Base-by-base conservation (phyloP, 2,113 vertebrate genomes). In the Sorex araneus region DNA sequence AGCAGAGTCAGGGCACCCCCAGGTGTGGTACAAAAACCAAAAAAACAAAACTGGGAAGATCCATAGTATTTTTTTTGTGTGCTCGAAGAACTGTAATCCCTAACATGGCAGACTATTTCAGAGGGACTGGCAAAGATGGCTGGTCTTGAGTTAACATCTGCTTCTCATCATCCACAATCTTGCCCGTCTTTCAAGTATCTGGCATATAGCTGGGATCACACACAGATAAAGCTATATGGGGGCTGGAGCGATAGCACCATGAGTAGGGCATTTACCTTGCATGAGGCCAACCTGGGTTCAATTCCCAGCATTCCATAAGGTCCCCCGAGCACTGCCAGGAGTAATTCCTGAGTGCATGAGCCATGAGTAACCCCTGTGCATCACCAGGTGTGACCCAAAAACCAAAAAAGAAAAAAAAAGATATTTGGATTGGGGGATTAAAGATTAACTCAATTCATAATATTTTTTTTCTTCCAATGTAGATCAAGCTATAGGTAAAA, bases 391-490 rank as follows among this genome's bases (percentile, higher is more conserved):
- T 40, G 40, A 40, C 40, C 40, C 40, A 40, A 40, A 40, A 40
- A 40, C 4, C 4, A 40, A 40, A 40, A 40, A 40, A 40, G 3
- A 40, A 40, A 40, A 40, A 40, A 4, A 40, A 40, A 40, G 40
- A 3, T 40, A 87, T 64, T 94, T 54, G 71, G 85, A 86, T 92
- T 64, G 36, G 76, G 28, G 66, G 40, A 40, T 40, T 40, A 32
- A 86, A 91, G 60, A 71, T 79, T 43, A 76, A 92, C 71, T 86
- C 84, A 84, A 69, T 71, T 92, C 77, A 40, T 40, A 27, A 90
- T 45, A 54, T 83, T 79, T 70, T 80, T 80, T 57, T 43, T 10
- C 34, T 90, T 64, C 50, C 82, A 76, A 23, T 69, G 19, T 64
- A 84, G 89, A 54, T 32, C 83, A 93, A 54, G 63, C 64, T 27